Conservation (phyloP, 64 coral and sea anemone genomes). For the Actinia tenebrosa region DNA sequence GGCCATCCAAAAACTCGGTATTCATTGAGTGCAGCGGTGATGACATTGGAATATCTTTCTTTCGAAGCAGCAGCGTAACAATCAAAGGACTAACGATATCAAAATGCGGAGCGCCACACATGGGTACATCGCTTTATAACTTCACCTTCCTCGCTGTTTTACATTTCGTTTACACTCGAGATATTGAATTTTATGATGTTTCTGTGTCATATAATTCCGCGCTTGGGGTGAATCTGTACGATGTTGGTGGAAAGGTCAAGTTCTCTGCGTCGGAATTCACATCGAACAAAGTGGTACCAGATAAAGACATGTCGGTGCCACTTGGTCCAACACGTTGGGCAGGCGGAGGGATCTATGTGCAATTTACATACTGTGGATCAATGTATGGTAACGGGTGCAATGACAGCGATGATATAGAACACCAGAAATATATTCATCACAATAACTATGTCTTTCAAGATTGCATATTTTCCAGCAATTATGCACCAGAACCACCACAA, state of each 20-base stretch:
- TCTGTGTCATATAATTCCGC: conserved; percentile 26
- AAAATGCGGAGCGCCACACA: conserved; percentile 2
- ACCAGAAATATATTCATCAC: conserved; percentile 27
- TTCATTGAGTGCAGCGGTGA: background rate
- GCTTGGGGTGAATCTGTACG: conserved; percentile 43
- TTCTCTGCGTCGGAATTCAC: conserved; percentile 22
- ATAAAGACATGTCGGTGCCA: background rate
- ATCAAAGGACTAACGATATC: background rate
- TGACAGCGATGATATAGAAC: conserved; percentile 15
- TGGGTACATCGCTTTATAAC: conserved; percentile 23
- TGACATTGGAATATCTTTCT: conserved; percentile 12
- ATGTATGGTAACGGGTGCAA: conserved; percentile 12
- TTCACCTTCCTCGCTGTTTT: conserved; percentile 28
- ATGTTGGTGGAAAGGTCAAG: conserved; percentile 35
- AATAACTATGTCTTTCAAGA: conserved; percentile 23
- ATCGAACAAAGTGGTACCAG: background rate
- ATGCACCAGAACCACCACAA: conserved; percentile 25
- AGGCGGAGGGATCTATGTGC: conserved; percentile 48
- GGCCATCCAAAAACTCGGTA: background rate
- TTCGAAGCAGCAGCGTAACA: background rate
- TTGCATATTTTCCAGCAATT: conserved; percentile 32
- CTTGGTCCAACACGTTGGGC: background rate
- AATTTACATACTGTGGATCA: conserved; percentile 53
- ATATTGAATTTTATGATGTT: conserved; percentile 26
- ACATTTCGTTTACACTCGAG: conserved; percentile 41